Conservation (phyloP, 2,113 vertebrate species). For the Dipodomys ordii region DNA sequence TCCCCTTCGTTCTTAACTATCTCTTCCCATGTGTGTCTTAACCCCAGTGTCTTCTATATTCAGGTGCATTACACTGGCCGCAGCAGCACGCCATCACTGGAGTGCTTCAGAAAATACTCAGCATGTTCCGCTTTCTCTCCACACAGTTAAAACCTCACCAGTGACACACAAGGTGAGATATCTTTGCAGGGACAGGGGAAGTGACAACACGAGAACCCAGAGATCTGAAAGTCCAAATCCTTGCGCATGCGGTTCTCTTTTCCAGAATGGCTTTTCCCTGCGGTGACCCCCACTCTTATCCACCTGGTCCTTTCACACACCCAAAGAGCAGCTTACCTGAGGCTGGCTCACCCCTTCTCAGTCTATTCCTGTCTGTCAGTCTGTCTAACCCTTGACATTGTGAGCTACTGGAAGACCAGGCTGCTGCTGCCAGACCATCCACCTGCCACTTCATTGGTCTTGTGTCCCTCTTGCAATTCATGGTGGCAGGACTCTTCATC, state of each 20-base stretch:
- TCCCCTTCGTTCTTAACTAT: neutral
- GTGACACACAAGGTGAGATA: neutral
- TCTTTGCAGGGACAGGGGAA: neutral
- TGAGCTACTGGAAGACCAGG: accelerated
- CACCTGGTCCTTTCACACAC: neutral
- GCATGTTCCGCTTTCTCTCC: no score
- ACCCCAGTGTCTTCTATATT: no score
- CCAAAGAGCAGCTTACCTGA: neutral
- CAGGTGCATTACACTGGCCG: neutral
- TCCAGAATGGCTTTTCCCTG: neutral
- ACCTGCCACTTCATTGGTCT: neutral
- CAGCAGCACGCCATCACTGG: no score
- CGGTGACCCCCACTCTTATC: no score
- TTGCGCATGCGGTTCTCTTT: neutral
- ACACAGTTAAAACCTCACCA: neutral
- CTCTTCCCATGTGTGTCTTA: no score
- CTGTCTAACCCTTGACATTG: neutral
- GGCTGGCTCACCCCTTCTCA: accelerated
- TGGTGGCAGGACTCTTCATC: accelerated
- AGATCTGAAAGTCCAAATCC: neutral
- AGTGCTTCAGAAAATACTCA: accelerated
- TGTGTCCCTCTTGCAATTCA: accelerated
- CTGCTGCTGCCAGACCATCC: accelerated
- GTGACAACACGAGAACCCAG: no score
- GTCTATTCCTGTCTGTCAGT: no score